Evolutionary conservation across 2,113 vertebrate species (phyloP), one percentile per base, ranked within the genome.

Genomic region (Ageneiosus marmoratus): DNA sequence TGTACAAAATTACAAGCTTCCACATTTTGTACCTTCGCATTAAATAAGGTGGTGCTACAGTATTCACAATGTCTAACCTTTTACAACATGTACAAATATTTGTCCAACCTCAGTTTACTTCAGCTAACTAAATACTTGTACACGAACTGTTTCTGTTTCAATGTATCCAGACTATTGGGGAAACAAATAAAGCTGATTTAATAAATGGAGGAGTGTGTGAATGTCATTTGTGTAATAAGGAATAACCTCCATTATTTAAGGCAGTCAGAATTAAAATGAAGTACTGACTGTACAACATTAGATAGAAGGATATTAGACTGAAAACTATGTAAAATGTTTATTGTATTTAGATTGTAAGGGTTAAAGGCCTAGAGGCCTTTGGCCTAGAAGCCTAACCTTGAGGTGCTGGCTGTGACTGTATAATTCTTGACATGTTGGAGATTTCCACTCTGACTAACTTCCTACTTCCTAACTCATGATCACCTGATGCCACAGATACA

Each of bases 11-110:
- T 27, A 60, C 22, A 51, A n/a, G 51, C 69, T 34, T 24, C 73
- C 46, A 73, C 48, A 58, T 78, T 81, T 72, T 72, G 29, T 50
- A 73, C 8, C n/a, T 51, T 75, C 76, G 67, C 70, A 80, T 56
- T 13, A 50, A 79, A 65, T 70, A 32, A 65, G 27, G 41, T 46
- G 48, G 18, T 50, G 24, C 6, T 67, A 51, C 16, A 63, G 44
- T 50, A 29, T 4, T 29, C 12, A 34, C 18, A 44, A 46, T 60
- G n/a, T 27, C 22, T 4, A 56, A 7, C 18, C 32, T 41, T 77
- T 56, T 56, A 41, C 34, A 37, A 20, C 34, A 76, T 58, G 32
- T 56, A 34, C 46, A 11, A 24, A 44, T 70, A 69, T 12, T 12
- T 4, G 8, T 41, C 15, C 60, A 32, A 41, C 32, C 9, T 67